phyloP scores from a whole-genome alignment of 2,888 invertebrate species.

The Plagodis pulveraria region DNA sequence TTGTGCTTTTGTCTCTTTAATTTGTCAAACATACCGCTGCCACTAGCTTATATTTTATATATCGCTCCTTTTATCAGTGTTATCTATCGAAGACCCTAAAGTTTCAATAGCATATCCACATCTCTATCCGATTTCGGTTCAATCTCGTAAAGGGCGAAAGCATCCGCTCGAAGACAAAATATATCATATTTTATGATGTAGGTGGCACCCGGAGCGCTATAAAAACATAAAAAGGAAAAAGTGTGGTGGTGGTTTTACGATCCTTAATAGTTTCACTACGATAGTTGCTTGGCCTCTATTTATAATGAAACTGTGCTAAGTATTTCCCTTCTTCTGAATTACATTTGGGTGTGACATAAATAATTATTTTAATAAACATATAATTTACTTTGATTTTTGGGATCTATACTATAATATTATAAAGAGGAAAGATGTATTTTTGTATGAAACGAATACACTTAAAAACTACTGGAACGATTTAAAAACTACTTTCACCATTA shows the following conservation, averaged over 20 bases:
- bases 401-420: no score
- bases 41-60: no score
- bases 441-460: no score
- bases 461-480: no score
- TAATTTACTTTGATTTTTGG: neutral
- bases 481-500: no score
- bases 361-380: no score
- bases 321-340: slow-evolving; percentile 25
- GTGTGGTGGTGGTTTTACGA: slow-evolving; percentile 67
- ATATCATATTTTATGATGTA: slow-evolving; percentile 81
- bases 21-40: no score
- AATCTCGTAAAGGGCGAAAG: slow-evolving; percentile 72
- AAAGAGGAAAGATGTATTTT: no score
- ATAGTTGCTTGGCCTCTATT: slow-evolving; percentile 52
- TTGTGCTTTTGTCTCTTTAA: no score
- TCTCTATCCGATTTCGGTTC: slow-evolving; percentile 75
- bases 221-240: slow-evolving; percentile 76
- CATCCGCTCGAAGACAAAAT: slow-evolving; percentile 75
- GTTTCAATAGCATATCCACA: slow-evolving; percentile 42
- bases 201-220: slow-evolving; percentile 71
- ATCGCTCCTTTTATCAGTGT: neutral
- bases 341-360: slow-evolving; percentile 16
- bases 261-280: slow-evolving; percentile 66
- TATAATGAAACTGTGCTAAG: slow-evolving; percentile 32
- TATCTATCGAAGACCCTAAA: slow-evolving; percentile 8